Conservation (phyloP, 2,888 invertebrate genomes). For the Ellobium chinense region DNA sequence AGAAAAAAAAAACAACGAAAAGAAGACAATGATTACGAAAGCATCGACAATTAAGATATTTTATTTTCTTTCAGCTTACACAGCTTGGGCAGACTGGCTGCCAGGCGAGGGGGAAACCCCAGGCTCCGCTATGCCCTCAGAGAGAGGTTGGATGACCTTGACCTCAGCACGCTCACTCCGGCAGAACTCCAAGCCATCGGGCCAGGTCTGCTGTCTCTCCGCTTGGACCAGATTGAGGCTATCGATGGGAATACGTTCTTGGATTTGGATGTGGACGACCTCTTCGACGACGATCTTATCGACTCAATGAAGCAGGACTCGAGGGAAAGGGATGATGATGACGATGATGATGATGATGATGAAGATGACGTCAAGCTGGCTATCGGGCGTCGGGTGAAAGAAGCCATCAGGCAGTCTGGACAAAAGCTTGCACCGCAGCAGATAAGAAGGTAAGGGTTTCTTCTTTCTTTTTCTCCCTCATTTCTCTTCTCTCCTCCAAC, state of each 20-base stretch:
- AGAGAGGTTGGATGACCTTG: constrained; percentile 41
- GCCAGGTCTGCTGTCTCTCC: constrained; percentile 43
- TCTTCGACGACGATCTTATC: constrained; percentile 47
- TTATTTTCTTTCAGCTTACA: constrained; percentile 30
- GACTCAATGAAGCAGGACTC: constrained; percentile 1
- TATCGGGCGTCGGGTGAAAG: constrained; percentile 43
- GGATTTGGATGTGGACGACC: constrained; percentile 31
- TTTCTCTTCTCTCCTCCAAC: no score
- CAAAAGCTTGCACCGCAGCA: constrained; percentile 28
- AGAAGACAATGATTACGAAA: background rate
- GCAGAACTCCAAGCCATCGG: constrained; percentile 40
- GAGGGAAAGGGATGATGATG: constrained; percentile 13
- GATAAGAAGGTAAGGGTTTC: constrained; percentile 36
- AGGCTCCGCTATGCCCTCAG: constrained; percentile 44
- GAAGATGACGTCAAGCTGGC: constrained; percentile 32
- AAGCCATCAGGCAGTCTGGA: constrained; percentile 32
- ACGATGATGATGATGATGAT: constrained; percentile 47
- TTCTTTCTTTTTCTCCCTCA: no score
- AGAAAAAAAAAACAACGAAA: no score
- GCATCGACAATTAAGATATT: no score
- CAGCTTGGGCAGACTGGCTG: constrained; percentile 35
- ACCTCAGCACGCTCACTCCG: constrained; percentile 10
- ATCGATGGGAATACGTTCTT: constrained; percentile 32
- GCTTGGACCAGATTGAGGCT: constrained; percentile 31
- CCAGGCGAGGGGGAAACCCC: constrained; percentile 23